Conservation (phyloP, 2,113 vertebrate genomes). For the Toxotes chatareus region DNA sequence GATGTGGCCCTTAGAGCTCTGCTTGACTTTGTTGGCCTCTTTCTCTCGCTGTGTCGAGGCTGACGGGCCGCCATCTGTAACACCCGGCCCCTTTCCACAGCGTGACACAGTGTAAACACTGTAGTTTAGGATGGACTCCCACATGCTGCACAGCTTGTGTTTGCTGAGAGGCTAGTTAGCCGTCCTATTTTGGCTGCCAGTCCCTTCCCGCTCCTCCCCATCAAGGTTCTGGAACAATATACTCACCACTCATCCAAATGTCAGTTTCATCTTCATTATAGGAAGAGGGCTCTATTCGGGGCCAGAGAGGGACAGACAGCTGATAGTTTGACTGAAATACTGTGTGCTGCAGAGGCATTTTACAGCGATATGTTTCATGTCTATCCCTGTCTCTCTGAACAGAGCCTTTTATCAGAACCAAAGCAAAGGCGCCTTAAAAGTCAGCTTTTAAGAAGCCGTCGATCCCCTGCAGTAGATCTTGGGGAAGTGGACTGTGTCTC, state of each 20-base stretch:
- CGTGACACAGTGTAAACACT: conserved; percentile 62
- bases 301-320: conserved; percentile 15
- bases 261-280: conserved; percentile 71
- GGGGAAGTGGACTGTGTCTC: conserved; percentile 33
- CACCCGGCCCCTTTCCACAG: conserved; percentile 39
- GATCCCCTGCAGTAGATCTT: conserved; percentile 14
- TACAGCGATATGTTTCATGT: conserved; percentile 33
- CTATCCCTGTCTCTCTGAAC: conserved; percentile 30
- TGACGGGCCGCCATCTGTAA: conserved; percentile 68
- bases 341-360: conserved; percentile 38
- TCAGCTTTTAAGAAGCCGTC: conserved; percentile 37
- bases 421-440: conserved; percentile 32
- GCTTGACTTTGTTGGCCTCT: conserved; percentile 40
- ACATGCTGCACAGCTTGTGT: conserved; percentile 76
- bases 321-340: conserved; percentile 49
- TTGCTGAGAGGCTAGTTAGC: conserved; percentile 66
- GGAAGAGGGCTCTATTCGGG: conserved; percentile 37
- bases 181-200: conserved; percentile 54
- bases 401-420: conserved; percentile 37
- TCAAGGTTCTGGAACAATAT: conserved; percentile 47
- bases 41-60: conserved; percentile 57
- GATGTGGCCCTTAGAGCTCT: conserved; percentile 51
- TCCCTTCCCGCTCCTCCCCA: conserved; percentile 41
- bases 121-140: conserved; percentile 57
- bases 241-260: conserved; percentile 58